Base-by-base conservation (phyloP, 2,113 vertebrate genomes). In the Platichthys stellatus region DNA sequence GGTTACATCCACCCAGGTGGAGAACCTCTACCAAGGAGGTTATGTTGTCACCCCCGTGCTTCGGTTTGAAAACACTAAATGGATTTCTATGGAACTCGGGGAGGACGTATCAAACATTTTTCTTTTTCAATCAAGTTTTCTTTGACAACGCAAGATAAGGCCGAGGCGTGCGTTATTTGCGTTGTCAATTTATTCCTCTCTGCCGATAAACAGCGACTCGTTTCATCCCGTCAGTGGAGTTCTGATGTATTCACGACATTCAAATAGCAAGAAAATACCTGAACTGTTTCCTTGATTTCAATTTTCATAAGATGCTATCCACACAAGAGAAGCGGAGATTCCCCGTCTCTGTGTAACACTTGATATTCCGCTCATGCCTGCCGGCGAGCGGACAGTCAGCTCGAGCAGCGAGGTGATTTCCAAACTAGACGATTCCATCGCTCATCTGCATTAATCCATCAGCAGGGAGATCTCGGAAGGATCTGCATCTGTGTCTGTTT, bases 291-390 rank as follows among this genome's bases (percentile, higher is more conserved):
- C 20, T 43, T 35, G 17, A 43, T 40, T 65, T 80, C 73, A 47
- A 69, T 65, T 73, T 73, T 61, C 26, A 76, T 51, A 60, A 17
- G 17, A 14, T 69, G 58, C 47, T 15, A 5, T 12, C 11, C 15
- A 1, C 47, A 8, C 47, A 4, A 51, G 5, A 40, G 67, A 63
- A 58, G 31, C 58, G 9, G 43, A 68, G 65, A 67, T 62, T 66
- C 38, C 24, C 60, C 70, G 63, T 57, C 60, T 72, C 63, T 57
- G 56, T 47, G 66, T 26, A 70, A 76, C 83, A 85, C 74, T 91
- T 88, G 72, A 71, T 88, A 92, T 90, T 92, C 88, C 18, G 3
- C 76, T 87, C 88, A 84, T 61, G 80, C 40, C 57, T 26, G 31
- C 65, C 76, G 77, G 72, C 69, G 24, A 85, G 82, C 14, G 51